Evolutionary conservation across 1,140 invertebrate genomes (phyloP), one percentile per base, ranked within the genome.

Genomic region (Panagrolaimus sp.): DNA sequence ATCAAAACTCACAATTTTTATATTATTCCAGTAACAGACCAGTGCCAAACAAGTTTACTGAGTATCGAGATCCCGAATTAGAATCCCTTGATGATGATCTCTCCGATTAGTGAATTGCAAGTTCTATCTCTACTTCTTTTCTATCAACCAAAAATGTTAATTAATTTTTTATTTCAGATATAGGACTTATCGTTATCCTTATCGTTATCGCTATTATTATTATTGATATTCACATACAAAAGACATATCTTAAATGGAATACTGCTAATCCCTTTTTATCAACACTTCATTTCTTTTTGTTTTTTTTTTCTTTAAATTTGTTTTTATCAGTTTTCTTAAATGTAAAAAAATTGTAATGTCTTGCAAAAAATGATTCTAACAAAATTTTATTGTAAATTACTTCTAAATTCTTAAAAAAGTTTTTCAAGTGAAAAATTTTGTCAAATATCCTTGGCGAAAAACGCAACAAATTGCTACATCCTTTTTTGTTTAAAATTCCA

Each of bases 81-180:
- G 79, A 83, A 42, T 75, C 79, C 44, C 82, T 82, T 63, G 78
- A 77, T 23, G 78, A 81, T 62, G 51, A 57, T 71, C 71, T 57
- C 51, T 57, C 51, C n/a, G 51, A 57, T 27, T 57, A 57, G 51
- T 25, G 51, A 57, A 57, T 57, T 57, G 51, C 51, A 57, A 57
- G 51, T 20, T 57, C 27, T 57, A 57, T 57, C 51, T 57, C 20
- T 57, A n/a, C n/a, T 57, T 57, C n/a, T 57, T 57, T 25, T 16
- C 4, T 57, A 11, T 9, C 51, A 38, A 38, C 31, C 31, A 38
- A 38, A 4, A 38, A 38, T 38, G 7, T 4, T 4, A 38, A 38
- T 4, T 38, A 7, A 38, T 38, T 4, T 38, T 4, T 38, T 38
- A 20, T 57, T 57, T 57, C 51, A 57, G 51, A 57, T 38, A 38